Conservation (phyloP, 2,888 invertebrate species). For the Patella pellucida region DNA sequence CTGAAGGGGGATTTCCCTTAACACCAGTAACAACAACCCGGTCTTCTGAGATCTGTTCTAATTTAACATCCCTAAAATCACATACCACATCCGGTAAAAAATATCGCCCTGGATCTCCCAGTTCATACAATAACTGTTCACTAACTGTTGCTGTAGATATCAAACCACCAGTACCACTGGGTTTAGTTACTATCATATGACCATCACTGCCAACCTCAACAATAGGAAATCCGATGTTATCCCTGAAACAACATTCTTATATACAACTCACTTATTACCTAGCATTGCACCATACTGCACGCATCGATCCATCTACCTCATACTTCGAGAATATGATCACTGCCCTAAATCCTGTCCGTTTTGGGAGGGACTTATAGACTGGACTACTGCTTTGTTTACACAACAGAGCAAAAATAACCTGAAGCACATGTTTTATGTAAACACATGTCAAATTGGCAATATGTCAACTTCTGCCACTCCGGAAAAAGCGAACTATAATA, state of each 20-base stretch:
- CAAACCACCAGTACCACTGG: conserved; percentile 72
- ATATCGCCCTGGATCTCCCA: conserved; percentile 72
- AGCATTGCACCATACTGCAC: no score
- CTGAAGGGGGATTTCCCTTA: conserved; percentile 70
- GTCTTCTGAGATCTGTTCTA: conserved; percentile 54
- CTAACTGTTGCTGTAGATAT: conserved; percentile 71
- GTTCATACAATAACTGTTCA: conserved; percentile 74
- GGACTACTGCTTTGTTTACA: no score
- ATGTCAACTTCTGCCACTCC: no score
- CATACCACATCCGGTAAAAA: conserved; percentile 73
- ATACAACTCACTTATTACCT: no score
- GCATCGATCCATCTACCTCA: no score
- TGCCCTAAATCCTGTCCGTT: no score
- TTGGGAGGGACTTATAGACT: no score
- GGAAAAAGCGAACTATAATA: no score
- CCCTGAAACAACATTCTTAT: conserved; percentile 52
- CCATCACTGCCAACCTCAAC: conserved; percentile 71
- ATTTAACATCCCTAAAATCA: conserved; percentile 71
- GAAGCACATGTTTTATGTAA: no score
- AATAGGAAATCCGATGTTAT: conserved; percentile 73
- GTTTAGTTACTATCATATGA: conserved; percentile 71
- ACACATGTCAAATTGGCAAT: no score
- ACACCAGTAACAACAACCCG: conserved; percentile 71
- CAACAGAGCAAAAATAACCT: no score
- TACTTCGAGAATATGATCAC: no score